Base-by-base conservation (phyloP, 2,888 invertebrate genomes). In the Plutella xylostella region DNA sequence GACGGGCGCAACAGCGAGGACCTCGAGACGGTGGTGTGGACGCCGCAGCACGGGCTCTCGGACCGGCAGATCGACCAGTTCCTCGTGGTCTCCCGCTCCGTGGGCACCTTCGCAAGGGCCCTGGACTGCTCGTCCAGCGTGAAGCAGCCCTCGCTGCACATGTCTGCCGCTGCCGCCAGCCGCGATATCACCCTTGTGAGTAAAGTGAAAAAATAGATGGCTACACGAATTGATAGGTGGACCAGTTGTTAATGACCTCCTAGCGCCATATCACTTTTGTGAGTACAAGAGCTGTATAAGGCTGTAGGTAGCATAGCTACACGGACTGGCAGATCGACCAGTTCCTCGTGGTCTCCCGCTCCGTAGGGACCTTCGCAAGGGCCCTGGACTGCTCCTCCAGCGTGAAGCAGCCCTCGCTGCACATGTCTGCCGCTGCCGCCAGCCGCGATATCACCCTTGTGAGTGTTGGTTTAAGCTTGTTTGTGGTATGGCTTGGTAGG, bases 391-490 rank as follows among this genome's bases (percentile, higher is more conserved):
- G 97, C 80, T 97, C 97, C 58, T 97, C 97, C 76, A 96, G 97
- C 58, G 96, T 98, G 40, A 96, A 98, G 74, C 97, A 99, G 71
- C 98, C 99, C 49, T 96, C 96, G 64, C 87, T 99, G 60, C 98
- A 99, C 82, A 97, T 99, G 97, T 97, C 97, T 64, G 99, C 98
- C 51, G 98, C 99, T 45, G 98, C 98, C 51, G 99, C 99, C 52
- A 97, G 97, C 65, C 89, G 99, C 60, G 99, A 99, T 86, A 96
- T 98, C 61, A 99, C 99, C 53, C 87, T 97, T 75, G 92, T 92
- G 60, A 68, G 82, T 69, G 4, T 6, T 87, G 99, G 60, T 98
- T 99, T 82, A 97, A 99, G 97, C 97, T 97, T 64, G 99, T 98
- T 51, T 98, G 99, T 45, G 98, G 98, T 40, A 95, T 96, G 42